phyloP scores from a whole-genome alignment of 2,113 vertebrate species.

The Alaudala cheleensis region DNA sequence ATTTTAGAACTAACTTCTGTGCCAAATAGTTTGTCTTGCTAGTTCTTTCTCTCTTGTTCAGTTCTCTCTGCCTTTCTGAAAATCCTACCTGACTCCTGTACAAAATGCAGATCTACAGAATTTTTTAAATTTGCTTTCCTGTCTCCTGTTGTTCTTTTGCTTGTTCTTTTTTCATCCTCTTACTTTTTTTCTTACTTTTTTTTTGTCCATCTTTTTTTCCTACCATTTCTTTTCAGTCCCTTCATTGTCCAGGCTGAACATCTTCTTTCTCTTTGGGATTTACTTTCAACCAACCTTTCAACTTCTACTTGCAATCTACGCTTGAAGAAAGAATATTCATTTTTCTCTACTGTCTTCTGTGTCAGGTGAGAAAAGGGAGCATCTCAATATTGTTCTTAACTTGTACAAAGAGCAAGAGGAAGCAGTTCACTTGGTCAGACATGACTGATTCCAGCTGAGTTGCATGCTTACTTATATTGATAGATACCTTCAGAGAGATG shows the following conservation, averaged over 20 bases:
- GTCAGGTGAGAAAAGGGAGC: constrained; percentile 59
- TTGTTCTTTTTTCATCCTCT: not conserved
- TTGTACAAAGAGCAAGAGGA: not conserved
- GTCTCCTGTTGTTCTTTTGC: not conserved
- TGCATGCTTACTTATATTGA: not conserved
- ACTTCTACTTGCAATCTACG: not conserved
- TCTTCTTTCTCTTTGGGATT: constrained; percentile 53
- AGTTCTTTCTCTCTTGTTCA: not conserved
- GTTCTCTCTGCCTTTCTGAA: not conserved
- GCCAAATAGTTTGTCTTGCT: not conserved
- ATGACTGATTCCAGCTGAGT: not conserved
- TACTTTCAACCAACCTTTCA: not conserved
- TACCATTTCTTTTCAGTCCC: constrained; percentile 21
- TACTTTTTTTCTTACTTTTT: not conserved
- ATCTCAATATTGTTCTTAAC: not conserved
- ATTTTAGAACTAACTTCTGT: not conserved
- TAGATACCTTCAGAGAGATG: not conserved
- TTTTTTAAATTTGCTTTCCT: not conserved
- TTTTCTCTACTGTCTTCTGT: constrained; percentile 40
- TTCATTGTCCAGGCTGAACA: constrained; percentile 27
- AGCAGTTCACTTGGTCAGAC: not conserved
- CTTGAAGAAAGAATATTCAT: constrained; percentile 37
- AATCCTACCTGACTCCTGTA: not conserved
- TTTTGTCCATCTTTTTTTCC: not conserved
- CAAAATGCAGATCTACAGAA: not conserved